These are phyloP conservation scores for Epinotia brunnichana DNA, from an alignment of 2,888 invertebrate genomes.

Conservation along the genomic window DNA sequence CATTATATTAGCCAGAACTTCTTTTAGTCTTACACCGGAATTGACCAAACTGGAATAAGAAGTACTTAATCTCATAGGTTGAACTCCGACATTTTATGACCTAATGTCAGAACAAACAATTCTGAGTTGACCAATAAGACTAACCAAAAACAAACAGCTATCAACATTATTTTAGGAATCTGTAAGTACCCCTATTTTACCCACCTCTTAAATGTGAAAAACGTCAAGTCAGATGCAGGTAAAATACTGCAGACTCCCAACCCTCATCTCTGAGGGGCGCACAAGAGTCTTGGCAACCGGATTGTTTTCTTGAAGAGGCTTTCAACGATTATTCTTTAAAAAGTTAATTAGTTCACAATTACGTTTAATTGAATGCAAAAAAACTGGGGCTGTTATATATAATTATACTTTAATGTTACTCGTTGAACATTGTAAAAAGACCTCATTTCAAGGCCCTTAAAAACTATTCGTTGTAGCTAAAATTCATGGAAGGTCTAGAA, in stretches of 20 bases:
- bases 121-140: no score
- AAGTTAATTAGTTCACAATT: conserved; percentile 40
- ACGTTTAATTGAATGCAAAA: conserved; percentile 34
- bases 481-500: neutral
- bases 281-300: conserved; percentile 32
- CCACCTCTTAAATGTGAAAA: conserved; percentile 20
- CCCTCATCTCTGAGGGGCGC: conserved; percentile 36
- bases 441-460: neutral
- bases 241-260: conserved; percentile 41
- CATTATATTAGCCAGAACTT: no score
- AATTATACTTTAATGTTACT: neutral
- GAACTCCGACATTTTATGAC: no score
- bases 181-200: conserved; percentile 6
- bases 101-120: no score
- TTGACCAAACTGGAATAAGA: no score
- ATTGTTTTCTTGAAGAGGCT: conserved; percentile 36
- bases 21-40: no score
- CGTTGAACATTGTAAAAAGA: neutral
- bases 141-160: neutral
- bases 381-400: neutral
- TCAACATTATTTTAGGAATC: neutral
- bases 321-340: conserved; percentile 35
- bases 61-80: no score
- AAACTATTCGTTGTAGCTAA: neutral
- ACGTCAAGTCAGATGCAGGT: conserved; percentile 42